Percentiles rank a stretch among this genome's conserved stretches.
Evolutionary conservation across 2,888 invertebrate genomes (phyloP).

Genomic region (Diarsia brunnea): DNA sequence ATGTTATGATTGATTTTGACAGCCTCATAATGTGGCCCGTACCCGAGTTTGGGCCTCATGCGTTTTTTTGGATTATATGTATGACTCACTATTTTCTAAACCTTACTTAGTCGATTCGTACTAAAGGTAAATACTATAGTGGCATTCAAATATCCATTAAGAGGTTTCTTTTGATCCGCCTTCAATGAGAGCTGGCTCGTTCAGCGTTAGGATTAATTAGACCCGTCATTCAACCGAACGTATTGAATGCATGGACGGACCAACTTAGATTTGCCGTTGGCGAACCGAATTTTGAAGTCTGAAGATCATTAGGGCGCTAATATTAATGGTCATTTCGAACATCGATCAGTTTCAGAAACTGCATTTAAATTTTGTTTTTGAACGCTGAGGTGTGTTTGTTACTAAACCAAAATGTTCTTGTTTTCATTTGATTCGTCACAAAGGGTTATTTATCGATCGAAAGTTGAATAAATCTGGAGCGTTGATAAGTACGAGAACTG

Average conservation of each 20-base stretch:
- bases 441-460: slow-evolving; percentile 58
- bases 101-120: slow-evolving; percentile 63
- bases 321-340: slow-evolving; percentile 62
- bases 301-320: slow-evolving; percentile 59
- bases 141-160: slow-evolving; percentile 89
- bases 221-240: slow-evolving; percentile 81
- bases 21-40: slow-evolving; percentile 51
- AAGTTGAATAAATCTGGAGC: slow-evolving; percentile 36
- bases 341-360: slow-evolving; percentile 37
- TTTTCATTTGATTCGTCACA: slow-evolving; percentile 67
- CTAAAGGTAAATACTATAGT: slow-evolving; percentile 79
- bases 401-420: slow-evolving; percentile 64
- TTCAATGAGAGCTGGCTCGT: slow-evolving; percentile 79
- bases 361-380: slow-evolving; percentile 54
- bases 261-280: slow-evolving; percentile 69
- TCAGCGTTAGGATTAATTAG: slow-evolving; percentile 86
- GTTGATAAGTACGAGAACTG: slow-evolving; percentile 4
- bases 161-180: slow-evolving; percentile 86
- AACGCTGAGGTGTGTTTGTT: slow-evolving; percentile 63
- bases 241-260: slow-evolving; percentile 75
- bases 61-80: slow-evolving; percentile 62
- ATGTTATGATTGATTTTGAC: slow-evolving; percentile 66
- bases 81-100: slow-evolving; percentile 65
- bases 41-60: slow-evolving; percentile 50
- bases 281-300: slow-evolving; percentile 59